Evolutionary conservation across 2,797 vertebrate genomes (phyloP).

Genomic region (Hephaestus fuliginosus): DNA sequence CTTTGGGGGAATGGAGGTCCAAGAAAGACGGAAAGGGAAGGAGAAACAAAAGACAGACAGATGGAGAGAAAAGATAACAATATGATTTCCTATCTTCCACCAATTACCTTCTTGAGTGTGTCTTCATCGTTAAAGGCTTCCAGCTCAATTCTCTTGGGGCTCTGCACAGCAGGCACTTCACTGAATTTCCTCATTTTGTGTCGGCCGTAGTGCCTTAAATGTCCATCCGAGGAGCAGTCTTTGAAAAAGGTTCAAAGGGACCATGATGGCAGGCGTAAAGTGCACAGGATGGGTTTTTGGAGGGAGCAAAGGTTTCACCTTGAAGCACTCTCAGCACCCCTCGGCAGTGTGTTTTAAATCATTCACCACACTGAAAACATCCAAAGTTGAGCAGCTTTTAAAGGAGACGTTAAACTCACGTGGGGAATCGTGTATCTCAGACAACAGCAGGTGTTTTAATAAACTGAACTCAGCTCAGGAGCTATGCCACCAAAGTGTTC

Average conservation of each 20-base stretch:
- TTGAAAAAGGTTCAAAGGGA: constrained; percentile 35
- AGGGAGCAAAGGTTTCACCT: constrained; percentile 26
- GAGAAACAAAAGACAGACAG: background rate
- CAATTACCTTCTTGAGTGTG: background rate
- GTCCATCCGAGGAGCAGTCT: constrained; percentile 21
- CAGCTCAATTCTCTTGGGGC: background rate
- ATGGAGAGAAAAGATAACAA: background rate
- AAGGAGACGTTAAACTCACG: background rate
- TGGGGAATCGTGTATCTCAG: too few species aligned
- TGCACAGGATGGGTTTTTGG: constrained; percentile 24
- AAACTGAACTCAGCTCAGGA: background rate
- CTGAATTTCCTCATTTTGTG: constrained; percentile 4
- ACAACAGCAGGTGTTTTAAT: background rate
- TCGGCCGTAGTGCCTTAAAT: background rate
- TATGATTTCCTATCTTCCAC: background rate
- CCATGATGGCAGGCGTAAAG: background rate
- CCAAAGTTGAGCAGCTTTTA: constrained; percentile 2
- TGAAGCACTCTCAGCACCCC: background rate
- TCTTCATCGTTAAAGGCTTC: constrained; percentile 6
- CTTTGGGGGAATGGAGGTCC: constrained; percentile 20
- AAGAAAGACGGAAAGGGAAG: background rate
- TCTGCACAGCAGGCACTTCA: background rate
- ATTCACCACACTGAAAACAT: constrained; percentile 13
- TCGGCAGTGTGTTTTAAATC: constrained; percentile 9
- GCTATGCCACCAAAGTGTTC: background rate